Evolutionary conservation across 23 tunicate species (phyloP).

Genomic region (Trididemnum clinides): DNA sequence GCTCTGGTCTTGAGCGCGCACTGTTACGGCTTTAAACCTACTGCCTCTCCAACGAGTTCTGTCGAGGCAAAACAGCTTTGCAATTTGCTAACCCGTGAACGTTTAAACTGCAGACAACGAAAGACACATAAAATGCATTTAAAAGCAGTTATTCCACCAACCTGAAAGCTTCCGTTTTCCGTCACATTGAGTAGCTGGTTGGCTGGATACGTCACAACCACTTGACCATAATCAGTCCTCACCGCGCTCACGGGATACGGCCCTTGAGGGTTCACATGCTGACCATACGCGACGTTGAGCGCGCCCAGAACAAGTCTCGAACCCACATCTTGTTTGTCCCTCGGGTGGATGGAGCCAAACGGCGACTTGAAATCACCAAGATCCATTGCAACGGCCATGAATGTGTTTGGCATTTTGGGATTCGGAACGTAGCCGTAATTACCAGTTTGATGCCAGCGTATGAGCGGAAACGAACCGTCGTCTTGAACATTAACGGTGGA

Average conservation of each 20-base stretch:
- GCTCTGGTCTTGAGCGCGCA: too few species aligned
- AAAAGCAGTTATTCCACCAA: not conserved
- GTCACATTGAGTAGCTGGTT: constrained; percentile 62
- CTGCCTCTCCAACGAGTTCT: too few species aligned
- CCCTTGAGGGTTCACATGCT: constrained; percentile 54
- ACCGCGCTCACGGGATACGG: constrained; percentile 43
- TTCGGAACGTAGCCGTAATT: constrained; percentile 75
- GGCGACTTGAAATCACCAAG: constrained; percentile 73
- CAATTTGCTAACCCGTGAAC: too few species aligned
- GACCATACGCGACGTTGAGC: constrained; percentile 53
- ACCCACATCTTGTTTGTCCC: constrained; percentile 88
- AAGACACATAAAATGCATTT: not conserved
- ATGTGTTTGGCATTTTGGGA: constrained; percentile 67
- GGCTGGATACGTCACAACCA: constrained; percentile 51
- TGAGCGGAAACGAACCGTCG: constrained; percentile 12
- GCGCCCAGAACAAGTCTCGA: constrained; percentile 50
- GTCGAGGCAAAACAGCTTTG: too few species aligned
- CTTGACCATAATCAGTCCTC: constrained; percentile 36
- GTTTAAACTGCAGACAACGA: too few species aligned
- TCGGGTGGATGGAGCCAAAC: constrained; percentile 63
- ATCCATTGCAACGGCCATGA: constrained; percentile 80
- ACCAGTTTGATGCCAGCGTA: constrained; percentile 81
- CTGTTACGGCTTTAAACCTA: too few species aligned
- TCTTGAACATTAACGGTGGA: not conserved
- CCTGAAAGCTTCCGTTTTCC: constrained; percentile 68